A percentile compares a stretch with the other conserved stretches of the same genome.
Evolutionary conservation across 30 jellyfish, hydroid and myxozoan species (phyloP).

Genomic region (Sanderia malayensis): DNA sequence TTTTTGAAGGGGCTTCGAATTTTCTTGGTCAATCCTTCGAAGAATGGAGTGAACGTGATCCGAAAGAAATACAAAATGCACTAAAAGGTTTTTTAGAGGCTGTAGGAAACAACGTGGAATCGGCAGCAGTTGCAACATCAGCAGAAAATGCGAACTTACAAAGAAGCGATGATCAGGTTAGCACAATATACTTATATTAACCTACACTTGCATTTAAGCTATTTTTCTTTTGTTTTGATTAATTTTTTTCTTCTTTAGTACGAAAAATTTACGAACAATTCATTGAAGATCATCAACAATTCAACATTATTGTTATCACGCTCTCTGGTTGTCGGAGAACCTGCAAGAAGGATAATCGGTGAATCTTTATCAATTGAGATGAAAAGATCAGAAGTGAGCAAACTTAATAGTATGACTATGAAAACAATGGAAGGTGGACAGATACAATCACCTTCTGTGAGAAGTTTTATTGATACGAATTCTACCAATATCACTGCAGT

Average conservation of each 20-base stretch:
- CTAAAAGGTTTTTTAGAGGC: slow-evolving; percentile 30
- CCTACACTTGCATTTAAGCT: no score
- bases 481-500: slow-evolving; percentile 11
- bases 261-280: slow-evolving; percentile 5
- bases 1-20: slow-evolving; percentile 13
- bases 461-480: slow-evolving; percentile 13
- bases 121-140: background rate
- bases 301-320: slow-evolving; percentile 21
- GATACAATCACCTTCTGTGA: slow-evolving; percentile 34
- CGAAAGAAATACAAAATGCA: slow-evolving; percentile 35
- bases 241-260: slow-evolving; percentile 3
- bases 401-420: slow-evolving; percentile 4
- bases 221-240: no score
- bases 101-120: slow-evolving; percentile 28
- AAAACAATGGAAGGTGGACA: slow-evolving; percentile 30
- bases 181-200: no score
- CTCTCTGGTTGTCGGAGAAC: slow-evolving; percentile 39
- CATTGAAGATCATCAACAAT: slow-evolving; percentile 13
- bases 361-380: slow-evolving; percentile 35
- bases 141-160: background rate
- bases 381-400: slow-evolving; percentile 26
- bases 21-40: slow-evolving; percentile 7
- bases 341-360: slow-evolving; percentile 17
- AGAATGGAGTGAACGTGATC: slow-evolving; percentile 41
- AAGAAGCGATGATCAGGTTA: slow-evolving; percentile 2